phyloP scores from a whole-genome alignment of 2,888 invertebrate genomes.

The Andrena flavipes region DNA sequence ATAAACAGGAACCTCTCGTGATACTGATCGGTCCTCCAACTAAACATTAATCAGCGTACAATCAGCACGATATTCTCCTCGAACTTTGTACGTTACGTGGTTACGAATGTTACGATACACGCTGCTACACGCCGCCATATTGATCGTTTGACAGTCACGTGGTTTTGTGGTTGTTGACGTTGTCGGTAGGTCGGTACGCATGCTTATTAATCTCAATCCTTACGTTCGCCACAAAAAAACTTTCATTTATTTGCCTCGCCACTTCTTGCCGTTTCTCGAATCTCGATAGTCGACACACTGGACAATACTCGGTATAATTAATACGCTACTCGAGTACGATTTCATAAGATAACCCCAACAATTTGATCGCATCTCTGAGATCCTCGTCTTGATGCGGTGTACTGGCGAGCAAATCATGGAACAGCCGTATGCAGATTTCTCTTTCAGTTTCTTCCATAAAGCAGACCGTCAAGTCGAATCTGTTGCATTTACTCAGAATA shows the following conservation, averaged over 20 bases:
- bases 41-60: slow-evolving; percentile 24
- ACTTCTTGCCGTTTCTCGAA: background rate
- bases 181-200: slow-evolving; percentile 45
- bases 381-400: background rate
- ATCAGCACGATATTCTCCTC: slow-evolving; percentile 38
- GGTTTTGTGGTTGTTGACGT: slow-evolving; percentile 14
- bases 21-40: slow-evolving; percentile 25
- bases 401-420: slow-evolving; percentile 33
- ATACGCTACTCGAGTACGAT: slow-evolving; percentile 10
- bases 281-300: background rate
- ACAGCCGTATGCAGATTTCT: slow-evolving; percentile 48
- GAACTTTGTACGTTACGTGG: background rate
- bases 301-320: background rate
- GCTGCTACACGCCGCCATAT: slow-evolving; percentile 66
- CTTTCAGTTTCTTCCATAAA: slow-evolving; percentile 73
- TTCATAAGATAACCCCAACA: slow-evolving; percentile 37
- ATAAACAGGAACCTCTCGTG: slow-evolving; percentile 6
- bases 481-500: slow-evolving; percentile 74
- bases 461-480: slow-evolving; percentile 75
- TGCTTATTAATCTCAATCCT: slow-evolving; percentile 23
- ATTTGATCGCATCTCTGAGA: slow-evolving; percentile 17
- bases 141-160: slow-evolving; percentile 64
- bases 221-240: background rate
- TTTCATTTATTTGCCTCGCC: background rate
- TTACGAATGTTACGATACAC: slow-evolving; percentile 56